phyloP scores from a whole-genome alignment of 2,113 vertebrate species.

The Petrocephalus zakoni region DNA sequence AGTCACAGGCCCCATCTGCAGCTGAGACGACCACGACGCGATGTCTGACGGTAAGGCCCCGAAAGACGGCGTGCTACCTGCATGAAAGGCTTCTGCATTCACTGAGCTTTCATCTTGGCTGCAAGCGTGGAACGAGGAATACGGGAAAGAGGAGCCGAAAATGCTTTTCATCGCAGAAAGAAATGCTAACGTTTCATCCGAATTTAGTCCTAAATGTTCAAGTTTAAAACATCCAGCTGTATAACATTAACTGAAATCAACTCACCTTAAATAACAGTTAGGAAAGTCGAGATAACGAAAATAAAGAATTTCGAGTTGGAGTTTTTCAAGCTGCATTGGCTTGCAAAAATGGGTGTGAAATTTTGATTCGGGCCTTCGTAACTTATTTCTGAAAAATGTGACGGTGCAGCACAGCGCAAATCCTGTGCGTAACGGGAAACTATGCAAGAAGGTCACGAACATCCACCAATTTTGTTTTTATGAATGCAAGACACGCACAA shows the following conservation, averaged over 20 bases:
- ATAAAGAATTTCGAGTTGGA: neutral
- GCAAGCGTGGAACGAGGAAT: neutral
- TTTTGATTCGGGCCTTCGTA: neutral
- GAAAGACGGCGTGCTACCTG: neutral
- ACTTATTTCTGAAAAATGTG: neutral
- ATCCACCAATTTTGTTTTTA: neutral
- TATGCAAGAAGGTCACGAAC: neutral
- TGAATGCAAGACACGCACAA: neutral
- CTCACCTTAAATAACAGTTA: neutral
- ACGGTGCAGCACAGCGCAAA: neutral
- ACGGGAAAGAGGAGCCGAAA: neutral
- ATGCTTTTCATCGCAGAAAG: neutral
- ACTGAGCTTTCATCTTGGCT: neutral
- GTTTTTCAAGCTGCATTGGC: neutral
- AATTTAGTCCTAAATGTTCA: neutral
- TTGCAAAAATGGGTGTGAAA: neutral
- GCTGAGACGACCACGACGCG: neutral
- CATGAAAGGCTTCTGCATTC: neutral
- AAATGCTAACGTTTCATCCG: neutral
- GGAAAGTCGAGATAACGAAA: neutral
- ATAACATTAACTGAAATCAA: neutral
- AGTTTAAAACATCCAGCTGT: neutral
- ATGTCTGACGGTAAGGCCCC: neutral
- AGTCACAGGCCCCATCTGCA: neutral
- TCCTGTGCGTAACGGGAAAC: neutral